Conservation (phyloP, 2,797 vertebrate species). For the Carduelis carduelis region DNA sequence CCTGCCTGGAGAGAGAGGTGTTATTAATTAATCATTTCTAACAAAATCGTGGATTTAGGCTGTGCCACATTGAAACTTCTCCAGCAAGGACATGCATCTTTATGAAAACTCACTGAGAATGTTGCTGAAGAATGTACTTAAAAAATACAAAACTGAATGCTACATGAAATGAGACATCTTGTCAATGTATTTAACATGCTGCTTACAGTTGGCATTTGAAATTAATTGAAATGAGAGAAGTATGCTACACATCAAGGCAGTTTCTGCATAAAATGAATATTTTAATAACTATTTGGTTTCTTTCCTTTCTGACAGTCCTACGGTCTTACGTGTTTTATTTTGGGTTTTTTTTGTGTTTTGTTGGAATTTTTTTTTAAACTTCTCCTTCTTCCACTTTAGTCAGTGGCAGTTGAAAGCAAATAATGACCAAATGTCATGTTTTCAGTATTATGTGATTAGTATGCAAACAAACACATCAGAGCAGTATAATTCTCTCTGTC, state of each 20-base stretch:
- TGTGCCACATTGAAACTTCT: not conserved
- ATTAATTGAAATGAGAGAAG: not conserved
- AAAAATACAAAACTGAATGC: not conserved
- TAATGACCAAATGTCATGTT: not conserved
- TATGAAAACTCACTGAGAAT: not conserved
- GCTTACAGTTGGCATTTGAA: constrained; percentile 23
- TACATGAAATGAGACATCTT: constrained; percentile 25
- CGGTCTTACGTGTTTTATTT: not conserved
- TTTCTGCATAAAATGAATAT: not conserved
- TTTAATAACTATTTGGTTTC: not conserved
- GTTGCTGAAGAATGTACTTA: not conserved
- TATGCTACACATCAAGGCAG: not conserved
- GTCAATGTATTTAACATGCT: constrained; percentile 9
- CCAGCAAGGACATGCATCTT: not conserved
- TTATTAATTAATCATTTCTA: constrained; percentile 17
- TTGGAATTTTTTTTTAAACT: not conserved
- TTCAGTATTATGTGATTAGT: not conserved
- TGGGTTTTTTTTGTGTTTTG: not conserved
- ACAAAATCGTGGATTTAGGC: not conserved
- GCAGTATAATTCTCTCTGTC: not conserved
- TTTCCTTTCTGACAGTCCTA: not conserved
- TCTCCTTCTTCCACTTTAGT: not conserved
- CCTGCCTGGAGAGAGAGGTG: not conserved
- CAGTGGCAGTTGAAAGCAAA: not conserved
- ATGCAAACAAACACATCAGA: not conserved